These are phyloP conservation scores for Vanessa cardui DNA, from an alignment of 2,888 invertebrate species.

Conservation along the genomic window DNA sequence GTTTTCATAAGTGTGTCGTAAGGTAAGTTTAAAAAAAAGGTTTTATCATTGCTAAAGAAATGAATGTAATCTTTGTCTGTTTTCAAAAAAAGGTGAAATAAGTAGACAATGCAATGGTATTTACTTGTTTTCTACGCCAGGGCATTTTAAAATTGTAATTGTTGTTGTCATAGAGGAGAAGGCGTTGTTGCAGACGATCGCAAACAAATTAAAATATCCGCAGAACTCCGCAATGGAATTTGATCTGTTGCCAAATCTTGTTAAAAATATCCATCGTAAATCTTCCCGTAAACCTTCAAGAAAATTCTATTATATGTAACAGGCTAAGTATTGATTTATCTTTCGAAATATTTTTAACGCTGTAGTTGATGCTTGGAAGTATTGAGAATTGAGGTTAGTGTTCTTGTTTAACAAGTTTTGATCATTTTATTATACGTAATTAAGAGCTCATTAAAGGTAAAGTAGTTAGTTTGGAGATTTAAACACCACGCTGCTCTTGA, in stretches of 20 bases:
- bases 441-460: not conserved
- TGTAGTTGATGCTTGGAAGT: constrained; percentile 3
- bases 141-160: not conserved
- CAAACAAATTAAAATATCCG: constrained; percentile 32
- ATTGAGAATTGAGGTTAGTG: constrained; percentile 9
- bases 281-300: constrained; percentile 28
- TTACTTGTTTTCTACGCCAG: not conserved
- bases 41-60: too few relatives aligned
- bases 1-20: too few relatives aligned
- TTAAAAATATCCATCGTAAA: constrained; percentile 31
- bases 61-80: too few relatives aligned
- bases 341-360: constrained; percentile 19
- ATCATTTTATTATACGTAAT: not conserved
- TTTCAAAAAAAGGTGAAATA: not conserved
- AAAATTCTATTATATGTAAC: constrained; percentile 29
- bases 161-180: constrained; percentile 10
- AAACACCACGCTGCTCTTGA: too few relatives aligned
- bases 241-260: constrained; percentile 36
- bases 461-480: too few relatives aligned
- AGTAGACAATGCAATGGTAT: not conserved
- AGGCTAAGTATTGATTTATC: constrained; percentile 28
- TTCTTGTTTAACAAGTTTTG: not conserved
- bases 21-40: too few relatives aligned
- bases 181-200: constrained; percentile 24
- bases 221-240: constrained; percentile 35